A percentile compares a stretch with the other conserved stretches of the same genome.
Evolutionary conservation across 1,140 invertebrate species (phyloP).

Genomic region (Orchesella cincta): DNA sequence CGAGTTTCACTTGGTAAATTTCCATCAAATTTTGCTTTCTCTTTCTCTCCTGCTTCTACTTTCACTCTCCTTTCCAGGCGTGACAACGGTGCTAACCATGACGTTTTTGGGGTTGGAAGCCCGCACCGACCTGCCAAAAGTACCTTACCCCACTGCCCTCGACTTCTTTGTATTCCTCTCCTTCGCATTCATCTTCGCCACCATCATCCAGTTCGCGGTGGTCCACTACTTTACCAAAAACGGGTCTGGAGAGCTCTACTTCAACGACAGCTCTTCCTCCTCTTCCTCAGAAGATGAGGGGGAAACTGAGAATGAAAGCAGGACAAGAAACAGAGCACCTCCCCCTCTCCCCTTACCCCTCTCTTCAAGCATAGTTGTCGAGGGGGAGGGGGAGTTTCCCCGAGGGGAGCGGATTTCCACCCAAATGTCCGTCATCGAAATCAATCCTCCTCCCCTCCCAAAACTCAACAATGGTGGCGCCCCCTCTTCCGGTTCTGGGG

Average conservation of each 20-base stretch:
- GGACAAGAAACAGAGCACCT: slow-evolving; percentile 27
- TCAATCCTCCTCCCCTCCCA: slow-evolving; percentile 28
- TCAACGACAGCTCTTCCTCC: slow-evolving; percentile 67
- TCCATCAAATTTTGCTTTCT: not conserved
- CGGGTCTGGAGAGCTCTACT: slow-evolving; percentile 81
- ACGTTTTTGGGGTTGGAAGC: slow-evolving; percentile 83
- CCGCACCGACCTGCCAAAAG: slow-evolving; percentile 80
- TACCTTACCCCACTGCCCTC: slow-evolving; percentile 81
- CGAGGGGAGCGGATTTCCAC: slow-evolving; percentile 35
- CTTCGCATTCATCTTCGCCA: slow-evolving; percentile 84
- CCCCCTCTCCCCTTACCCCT: too few relatives aligned
- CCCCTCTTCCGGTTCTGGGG: slow-evolving; percentile 9
- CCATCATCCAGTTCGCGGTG: slow-evolving; percentile 82
- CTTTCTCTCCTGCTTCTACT: not conserved
- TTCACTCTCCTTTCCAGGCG: slow-evolving; percentile 61
- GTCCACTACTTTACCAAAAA: slow-evolving; percentile 90
- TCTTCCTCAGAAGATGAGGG: slow-evolving; percentile 65
- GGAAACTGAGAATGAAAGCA: not conserved
- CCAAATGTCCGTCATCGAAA: slow-evolving; percentile 48
- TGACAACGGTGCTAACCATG: slow-evolving; percentile 85
- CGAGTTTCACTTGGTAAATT: slow-evolving; percentile 74
- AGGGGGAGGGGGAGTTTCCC: too few relatives aligned
- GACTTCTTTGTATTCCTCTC: slow-evolving; percentile 85
- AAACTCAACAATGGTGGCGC: slow-evolving; percentile 39
- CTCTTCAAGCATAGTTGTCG: too few relatives aligned